A percentile compares a stretch with the other conserved stretches of the same genome.
phyloP scores from a whole-genome alignment of 2,797 vertebrate genomes.

The Saxicola maurus region DNA sequence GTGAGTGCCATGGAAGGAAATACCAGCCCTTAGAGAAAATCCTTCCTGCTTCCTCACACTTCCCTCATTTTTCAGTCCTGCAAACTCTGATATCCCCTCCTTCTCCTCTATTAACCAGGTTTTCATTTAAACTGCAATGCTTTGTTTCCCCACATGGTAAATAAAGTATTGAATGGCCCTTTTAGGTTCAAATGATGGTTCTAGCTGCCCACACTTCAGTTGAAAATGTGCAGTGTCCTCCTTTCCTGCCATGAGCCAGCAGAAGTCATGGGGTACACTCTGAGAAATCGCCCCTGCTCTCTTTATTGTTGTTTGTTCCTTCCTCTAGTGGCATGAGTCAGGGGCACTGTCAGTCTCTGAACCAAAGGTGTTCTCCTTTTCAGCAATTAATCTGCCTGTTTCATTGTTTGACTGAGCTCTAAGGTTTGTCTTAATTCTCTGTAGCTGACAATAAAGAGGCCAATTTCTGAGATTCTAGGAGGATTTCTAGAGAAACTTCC shows the following conservation, averaged over 20 bases:
- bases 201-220: background rate
- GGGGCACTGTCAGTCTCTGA: background rate
- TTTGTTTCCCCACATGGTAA: background rate
- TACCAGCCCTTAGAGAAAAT: background rate
- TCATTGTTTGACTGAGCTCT: background rate
- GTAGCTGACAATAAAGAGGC: background rate
- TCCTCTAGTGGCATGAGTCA: background rate
- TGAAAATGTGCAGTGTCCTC: background rate
- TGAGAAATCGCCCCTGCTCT: background rate
- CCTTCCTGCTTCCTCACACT: background rate
- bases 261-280: background rate
- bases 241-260: background rate
- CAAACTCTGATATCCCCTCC: background rate
- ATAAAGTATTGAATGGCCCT: background rate
- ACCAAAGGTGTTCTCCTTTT: background rate
- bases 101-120: background rate
- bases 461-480: background rate
- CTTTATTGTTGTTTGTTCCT: constrained; percentile 27
- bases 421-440: background rate
- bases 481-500: background rate
- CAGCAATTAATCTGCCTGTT: background rate
- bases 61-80: background rate
- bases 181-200: background rate
- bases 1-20: background rate
- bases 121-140: constrained; percentile 7